These are phyloP conservation scores for Xyrauchen texanus DNA, from an alignment of 2,113 vertebrate genomes.

Conservation along the genomic window DNA sequence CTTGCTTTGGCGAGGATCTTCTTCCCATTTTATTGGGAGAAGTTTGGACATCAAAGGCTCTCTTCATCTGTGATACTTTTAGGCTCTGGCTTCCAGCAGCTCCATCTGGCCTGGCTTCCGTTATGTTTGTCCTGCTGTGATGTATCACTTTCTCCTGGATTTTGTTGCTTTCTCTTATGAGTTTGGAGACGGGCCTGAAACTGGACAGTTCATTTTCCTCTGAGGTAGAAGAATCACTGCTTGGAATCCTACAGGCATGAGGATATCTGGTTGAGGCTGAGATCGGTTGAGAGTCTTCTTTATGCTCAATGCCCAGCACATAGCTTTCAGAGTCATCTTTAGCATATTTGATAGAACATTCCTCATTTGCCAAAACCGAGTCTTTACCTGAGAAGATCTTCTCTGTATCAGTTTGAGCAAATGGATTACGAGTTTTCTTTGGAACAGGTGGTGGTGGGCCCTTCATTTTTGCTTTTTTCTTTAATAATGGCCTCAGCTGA, in stretches of 20 bases:
- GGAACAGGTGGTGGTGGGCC: conserved; percentile 60
- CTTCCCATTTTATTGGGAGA: conserved; percentile 50
- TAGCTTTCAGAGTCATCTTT: conserved; percentile 12
- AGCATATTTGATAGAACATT: not conserved
- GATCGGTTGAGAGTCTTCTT: conserved; percentile 12
- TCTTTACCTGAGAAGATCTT: conserved; percentile 42
- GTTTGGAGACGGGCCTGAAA: conserved; percentile 68
- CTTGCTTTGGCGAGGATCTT: conserved; percentile 69
- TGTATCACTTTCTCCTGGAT: conserved; percentile 58
- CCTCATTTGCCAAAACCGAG: conserved; percentile 26
- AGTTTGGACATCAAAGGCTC: conserved; percentile 69
- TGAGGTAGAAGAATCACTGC: not conserved
- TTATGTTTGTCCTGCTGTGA: conserved; percentile 34
- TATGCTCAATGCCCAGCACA: conserved; percentile 8
- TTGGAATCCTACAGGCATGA: not conserved
- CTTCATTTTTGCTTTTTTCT: conserved; percentile 62
- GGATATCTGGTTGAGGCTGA: conserved; percentile 5
- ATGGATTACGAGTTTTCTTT: conserved; percentile 54
- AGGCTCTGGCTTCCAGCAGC: conserved; percentile 54
- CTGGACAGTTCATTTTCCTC: conserved; percentile 47
- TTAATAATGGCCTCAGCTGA: conserved; percentile 57
- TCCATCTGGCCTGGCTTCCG: conserved; percentile 30
- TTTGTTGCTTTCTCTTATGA: conserved; percentile 68
- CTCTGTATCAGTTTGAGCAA: conserved; percentile 39
- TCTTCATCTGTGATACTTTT: conserved; percentile 74